A percentile compares a stretch with the other conserved stretches of the same genome.
Conservation (phyloP, 2,888 invertebrate genomes). For the Seira sanloemensis region DNA sequence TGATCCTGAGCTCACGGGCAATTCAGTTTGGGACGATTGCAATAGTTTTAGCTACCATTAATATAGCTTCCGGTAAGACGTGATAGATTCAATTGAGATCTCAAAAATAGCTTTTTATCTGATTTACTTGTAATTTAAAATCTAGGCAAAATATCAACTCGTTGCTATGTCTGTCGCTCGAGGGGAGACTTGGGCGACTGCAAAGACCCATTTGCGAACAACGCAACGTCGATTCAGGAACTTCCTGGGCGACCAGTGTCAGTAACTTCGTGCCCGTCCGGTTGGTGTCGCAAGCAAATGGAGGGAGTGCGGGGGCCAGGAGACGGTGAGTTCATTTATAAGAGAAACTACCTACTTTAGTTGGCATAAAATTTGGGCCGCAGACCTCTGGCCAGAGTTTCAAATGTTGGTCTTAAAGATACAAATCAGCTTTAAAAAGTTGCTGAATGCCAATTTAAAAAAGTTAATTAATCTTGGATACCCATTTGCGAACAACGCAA, state of each 20-base stretch:
- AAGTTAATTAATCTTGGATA: no score
- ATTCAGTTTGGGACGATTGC: no score
- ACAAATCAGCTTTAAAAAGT: no score
- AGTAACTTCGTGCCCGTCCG: conserved; percentile 89
- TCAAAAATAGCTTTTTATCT: not conserved
- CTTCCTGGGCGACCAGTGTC: conserved; percentile 82
- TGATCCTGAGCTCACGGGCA: no score
- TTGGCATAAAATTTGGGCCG: not conserved
- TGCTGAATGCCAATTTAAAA: no score
- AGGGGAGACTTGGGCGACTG: conserved; percentile 92
- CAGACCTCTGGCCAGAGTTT: no score
- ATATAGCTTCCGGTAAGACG: not conserved
- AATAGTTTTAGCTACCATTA: not conserved
- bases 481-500: conserved; percentile 87
- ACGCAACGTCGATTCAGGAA: conserved; percentile 84
- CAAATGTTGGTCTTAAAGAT: no score
- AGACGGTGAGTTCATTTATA: conserved; percentile 78
- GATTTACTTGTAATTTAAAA: not conserved
- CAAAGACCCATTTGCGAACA: conserved; percentile 89
- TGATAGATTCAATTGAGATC: no score
- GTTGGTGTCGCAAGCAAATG: conserved; percentile 94
- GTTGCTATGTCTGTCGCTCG: conserved; percentile 90
- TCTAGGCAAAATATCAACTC: conserved; percentile 79
- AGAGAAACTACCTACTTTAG: not conserved
- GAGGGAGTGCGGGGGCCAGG: conserved; percentile 85